Evolutionary conservation across 2,113 vertebrate species (phyloP), one percentile per base, ranked within the genome.

Genomic region (Climacteris rufus): DNA sequence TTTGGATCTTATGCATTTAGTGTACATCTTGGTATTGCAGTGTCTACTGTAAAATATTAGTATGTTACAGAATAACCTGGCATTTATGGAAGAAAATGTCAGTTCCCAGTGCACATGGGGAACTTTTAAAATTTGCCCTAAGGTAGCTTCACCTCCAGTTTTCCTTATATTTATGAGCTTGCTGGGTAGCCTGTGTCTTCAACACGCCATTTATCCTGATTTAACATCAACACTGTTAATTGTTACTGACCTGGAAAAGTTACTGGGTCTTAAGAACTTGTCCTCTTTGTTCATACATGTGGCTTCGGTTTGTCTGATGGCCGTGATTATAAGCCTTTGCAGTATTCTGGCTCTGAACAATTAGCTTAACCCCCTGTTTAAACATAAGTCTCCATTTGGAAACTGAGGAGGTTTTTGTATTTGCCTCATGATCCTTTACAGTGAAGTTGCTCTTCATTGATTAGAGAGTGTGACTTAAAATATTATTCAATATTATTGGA

Each of bases 81-180:
- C 28, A 47, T 12, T 83, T 27, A 19, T 35, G 25, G n/a, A 83
- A 90, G 53, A 81, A 31, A 47, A 47, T n/a, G 15, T 6, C 33
- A 44, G 9, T 63, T 91, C 42, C 35, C 30, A 56, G 0, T 31
- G 35, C 28, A 53, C 0, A 0, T 47, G 56, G 19, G 17, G 33
- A 80, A 37, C 28, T 53, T 74, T 1, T 8, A 83, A 77, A 50
- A 33, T 45, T 31, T 69, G 15, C 9, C 19, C 74, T 50, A 42
- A 0, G 1, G 25, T 74, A 24, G 2, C 54, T 31, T 2, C 47
- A 50, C 20, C 28, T 80, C 10, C 39, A 27, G 8, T 70, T 93
- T 74, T 64, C 35, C 18, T 39, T 83, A 10, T 14, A 50, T 31
- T 64, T 22, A 22, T 25, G 30, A 63, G 11, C 27, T 75, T 74